Conservation (phyloP, 2,113 vertebrate genomes). For the Heloderma charlesbogerti region DNA sequence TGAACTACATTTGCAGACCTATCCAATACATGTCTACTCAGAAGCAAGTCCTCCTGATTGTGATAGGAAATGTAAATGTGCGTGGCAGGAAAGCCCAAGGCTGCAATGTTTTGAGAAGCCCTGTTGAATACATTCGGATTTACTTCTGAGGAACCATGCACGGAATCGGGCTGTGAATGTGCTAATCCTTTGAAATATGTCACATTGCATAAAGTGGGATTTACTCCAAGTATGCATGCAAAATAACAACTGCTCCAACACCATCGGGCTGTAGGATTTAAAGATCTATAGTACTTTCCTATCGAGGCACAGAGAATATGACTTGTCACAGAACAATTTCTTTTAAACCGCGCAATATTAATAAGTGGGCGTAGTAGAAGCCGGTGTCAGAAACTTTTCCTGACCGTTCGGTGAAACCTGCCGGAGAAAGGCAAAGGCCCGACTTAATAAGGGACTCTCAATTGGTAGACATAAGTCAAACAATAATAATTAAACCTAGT, state of each 20-base stretch:
- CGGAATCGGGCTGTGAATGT: neutral
- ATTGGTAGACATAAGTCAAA: slow-evolving; percentile 81
- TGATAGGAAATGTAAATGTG: too few species aligned
- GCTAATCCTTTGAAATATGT: neutral
- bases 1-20: neutral
- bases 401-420: neutral
- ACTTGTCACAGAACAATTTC: too few species aligned
- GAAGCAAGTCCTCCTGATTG: neutral
- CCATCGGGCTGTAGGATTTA: too few species aligned
- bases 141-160: neutral
- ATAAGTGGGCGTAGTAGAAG: too few species aligned
- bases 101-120: neutral
- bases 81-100: neutral
- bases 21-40: neutral
- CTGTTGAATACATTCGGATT: neutral
- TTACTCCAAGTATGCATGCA: neutral
- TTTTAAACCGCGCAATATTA: too few species aligned
- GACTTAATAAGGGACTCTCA: slow-evolving; percentile 71
- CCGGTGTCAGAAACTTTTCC: neutral
- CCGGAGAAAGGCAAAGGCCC: slow-evolving; percentile 52
- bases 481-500: slow-evolving; percentile 79
- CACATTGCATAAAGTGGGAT: neutral
- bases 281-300: too few species aligned
- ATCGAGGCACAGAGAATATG: too few species aligned
- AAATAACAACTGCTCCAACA: neutral